Conservation (phyloP, 2,113 vertebrate species). For the Petroica traversi region DNA sequence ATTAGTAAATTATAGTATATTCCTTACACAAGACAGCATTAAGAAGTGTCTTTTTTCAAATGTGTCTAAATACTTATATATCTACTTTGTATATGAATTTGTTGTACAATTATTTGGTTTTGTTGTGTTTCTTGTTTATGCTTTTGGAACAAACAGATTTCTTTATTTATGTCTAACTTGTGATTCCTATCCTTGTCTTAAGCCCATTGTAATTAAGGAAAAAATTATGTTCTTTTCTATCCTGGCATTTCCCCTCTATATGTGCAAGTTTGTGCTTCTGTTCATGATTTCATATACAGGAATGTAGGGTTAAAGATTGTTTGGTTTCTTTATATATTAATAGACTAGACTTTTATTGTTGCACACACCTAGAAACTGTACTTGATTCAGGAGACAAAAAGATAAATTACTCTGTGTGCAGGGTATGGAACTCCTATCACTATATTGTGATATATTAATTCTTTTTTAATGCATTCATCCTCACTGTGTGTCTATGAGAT, state of each 20-base stretch:
- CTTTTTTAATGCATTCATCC: constrained; percentile 45
- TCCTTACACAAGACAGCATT: constrained; percentile 53
- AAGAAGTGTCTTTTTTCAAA: not conserved
- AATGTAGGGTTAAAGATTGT: not conserved
- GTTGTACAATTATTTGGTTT: not conserved
- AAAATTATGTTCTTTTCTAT: constrained; percentile 36
- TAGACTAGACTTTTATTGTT: not conserved
- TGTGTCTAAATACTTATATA: not conserved
- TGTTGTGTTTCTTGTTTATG: constrained; percentile 58
- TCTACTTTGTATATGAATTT: not conserved
- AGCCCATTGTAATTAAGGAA: constrained; percentile 30
- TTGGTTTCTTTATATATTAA: not conserved
- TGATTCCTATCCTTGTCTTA: not conserved
- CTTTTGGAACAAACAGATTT: constrained; percentile 58
- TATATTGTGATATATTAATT: constrained; percentile 51
- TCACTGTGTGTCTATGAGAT: constrained; percentile 17
- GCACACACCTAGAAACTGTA: not conserved
- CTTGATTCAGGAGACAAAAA: constrained; percentile 65
- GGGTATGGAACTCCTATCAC: constrained; percentile 38
- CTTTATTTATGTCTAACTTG: constrained; percentile 25
- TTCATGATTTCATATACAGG: not conserved
- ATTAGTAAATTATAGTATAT: constrained; percentile 57
- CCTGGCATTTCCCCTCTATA: constrained; percentile 13
- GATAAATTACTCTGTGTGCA: constrained; percentile 7
- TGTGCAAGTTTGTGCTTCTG: not conserved